Evolutionary conservation across 2,888 invertebrate species (phyloP), one percentile per base, ranked within the genome.

Genomic region (Drosophila rellima): DNA sequence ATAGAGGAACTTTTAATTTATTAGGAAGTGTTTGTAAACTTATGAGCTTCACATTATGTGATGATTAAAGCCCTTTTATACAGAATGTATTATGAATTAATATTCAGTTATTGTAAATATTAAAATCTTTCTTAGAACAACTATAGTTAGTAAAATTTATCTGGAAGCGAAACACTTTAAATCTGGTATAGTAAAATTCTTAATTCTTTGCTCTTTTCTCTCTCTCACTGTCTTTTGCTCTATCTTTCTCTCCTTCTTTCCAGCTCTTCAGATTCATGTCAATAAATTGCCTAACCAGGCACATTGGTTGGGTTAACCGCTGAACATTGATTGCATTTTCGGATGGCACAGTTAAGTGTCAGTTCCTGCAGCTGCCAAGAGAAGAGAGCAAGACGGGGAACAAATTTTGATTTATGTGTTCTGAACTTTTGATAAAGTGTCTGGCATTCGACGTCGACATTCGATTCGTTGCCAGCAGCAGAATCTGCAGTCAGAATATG

Each of bases 401-500:
- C 33, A 20, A 15, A 42, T 47, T 83, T 78, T 83, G 83, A 83
- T 87, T 88, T 86, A 83, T 83, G 84, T 61, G 67, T 20, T 61
- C 63, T 78, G 75, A 78, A 75, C 70, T 75, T 71, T 83, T 88
- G 89, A 83, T 74, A 88, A 88, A 82, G 88, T 88, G 87, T 69
- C 70, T 62, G 80, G 65, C 83, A 81, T 74, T 78, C 39, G 73
- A 60, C 42, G 69, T 72, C 40, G 62, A 65, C 65, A 54, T 65
- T 26, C 33, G 48, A 17, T 17, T 42, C 47, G 40, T 48, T 54
- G 44, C 57, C 60, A 42, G 13, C 5, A 67, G 47, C 48, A 60
- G 47, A 51, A 26, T 15, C 42, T 51, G 40, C 35, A 59, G 20
- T 31, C 10, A 40, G 20, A 7, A 52, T 62, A 37, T 29, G 31